Evolutionary conservation across 2,888 invertebrate genomes (phyloP), one percentile per base, ranked within the genome.

Genomic region (Dryococelus australis): DNA sequence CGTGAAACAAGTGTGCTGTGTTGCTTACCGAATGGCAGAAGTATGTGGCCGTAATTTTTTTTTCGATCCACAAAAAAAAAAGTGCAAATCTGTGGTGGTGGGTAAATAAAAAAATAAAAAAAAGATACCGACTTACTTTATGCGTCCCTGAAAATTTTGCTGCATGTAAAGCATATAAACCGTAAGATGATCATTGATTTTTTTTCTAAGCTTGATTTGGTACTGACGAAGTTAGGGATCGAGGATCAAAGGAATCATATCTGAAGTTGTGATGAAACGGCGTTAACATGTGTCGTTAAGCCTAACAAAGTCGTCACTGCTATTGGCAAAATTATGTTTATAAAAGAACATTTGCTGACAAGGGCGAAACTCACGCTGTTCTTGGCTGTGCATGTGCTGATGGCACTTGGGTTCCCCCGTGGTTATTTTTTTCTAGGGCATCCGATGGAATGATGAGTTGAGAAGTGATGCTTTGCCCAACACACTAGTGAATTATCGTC

Each of bases 401-500:
- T 85, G 85, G 85, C 51, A 27, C 85, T 53, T 85, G 47, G 27
- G 27, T 27, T 51, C 53, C 85, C 24, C 85, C 85, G 5, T 35
- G 47, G 88, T 89, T 78, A 87, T 88, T 87, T n/a, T n/a, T n/a
- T 88, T 87, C 85, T 87, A 88, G 51, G 87, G 88, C 81, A 83
- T 83, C n/a, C 20, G 83, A 83, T 83, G 28, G 9, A 83, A 83
- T 43, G 24, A 81, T 8, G 28, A 86, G 65, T 85, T 90, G 78
- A 87, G 87, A 43, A 88, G 88, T 85, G 90, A 88, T 24, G 88
- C 88, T 89, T 79, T 90, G 85, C 90, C 90, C 87, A 90, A 90
- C 87, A 88, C 88, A 84, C 79, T 89, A 86, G 88, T 88, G 35
- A 85, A 88, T 86, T 90, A 79, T 90, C 90, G 43, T 89, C 89